A percentile compares a stretch with the other conserved stretches of the same genome.
Conservation (phyloP, 2,113 vertebrate genomes). For the Alethe diademata region DNA sequence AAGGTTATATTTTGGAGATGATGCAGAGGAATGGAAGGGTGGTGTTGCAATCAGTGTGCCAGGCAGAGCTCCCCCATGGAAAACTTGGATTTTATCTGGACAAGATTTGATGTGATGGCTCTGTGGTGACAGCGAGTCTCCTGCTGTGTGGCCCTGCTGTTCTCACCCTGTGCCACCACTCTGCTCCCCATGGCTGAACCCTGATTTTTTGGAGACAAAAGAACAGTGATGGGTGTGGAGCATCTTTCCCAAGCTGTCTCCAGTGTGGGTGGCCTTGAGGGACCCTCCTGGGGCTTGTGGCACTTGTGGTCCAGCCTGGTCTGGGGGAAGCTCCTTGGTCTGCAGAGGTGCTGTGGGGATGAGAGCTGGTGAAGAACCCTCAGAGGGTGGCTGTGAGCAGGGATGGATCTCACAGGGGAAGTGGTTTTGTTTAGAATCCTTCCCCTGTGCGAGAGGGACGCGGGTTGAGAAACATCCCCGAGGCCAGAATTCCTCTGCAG, state of each 20-base stretch:
- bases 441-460: background rate
- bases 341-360: background rate
- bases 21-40: background rate
- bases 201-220: background rate
- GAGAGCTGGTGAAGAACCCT: background rate
- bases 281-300: background rate
- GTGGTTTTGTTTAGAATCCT: background rate
- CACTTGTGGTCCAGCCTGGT: background rate
- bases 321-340: background rate
- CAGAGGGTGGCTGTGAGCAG: background rate
- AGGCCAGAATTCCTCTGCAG: background rate
- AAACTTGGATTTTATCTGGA: background rate
- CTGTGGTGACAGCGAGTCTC: background rate
- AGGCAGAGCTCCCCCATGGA: background rate
- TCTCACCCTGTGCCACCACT: background rate
- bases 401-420: background rate
- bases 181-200: background rate
- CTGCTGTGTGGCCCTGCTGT: background rate
- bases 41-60: background rate
- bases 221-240: background rate
- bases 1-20: background rate
- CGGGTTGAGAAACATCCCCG: accelerated
- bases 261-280: accelerated
- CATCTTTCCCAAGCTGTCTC: background rate
- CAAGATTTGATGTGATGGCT: background rate